Percentiles rank a stretch among this genome's conserved stretches.
These are phyloP conservation scores for Cheirogaleus medius DNA, from an alignment of 2,113 vertebrate genomes.

Conservation along the genomic window DNA sequence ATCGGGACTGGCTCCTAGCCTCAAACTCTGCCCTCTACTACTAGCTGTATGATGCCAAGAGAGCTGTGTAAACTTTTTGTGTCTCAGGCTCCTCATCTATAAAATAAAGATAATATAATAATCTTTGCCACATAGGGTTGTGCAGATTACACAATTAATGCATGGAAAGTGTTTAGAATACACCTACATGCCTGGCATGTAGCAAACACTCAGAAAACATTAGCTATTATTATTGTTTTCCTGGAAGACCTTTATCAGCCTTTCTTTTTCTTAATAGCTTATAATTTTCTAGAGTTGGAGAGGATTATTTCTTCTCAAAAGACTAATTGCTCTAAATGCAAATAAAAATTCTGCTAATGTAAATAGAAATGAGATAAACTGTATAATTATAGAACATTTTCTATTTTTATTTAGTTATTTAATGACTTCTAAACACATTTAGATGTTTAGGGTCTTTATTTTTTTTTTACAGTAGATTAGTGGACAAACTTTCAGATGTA, in stretches of 20 bases:
- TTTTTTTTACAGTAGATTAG: constrained; percentile 39
- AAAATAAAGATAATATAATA: neutral
- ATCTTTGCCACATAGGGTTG: neutral
- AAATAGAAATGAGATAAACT: constrained; percentile 55
- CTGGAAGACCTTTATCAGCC: constrained; percentile 20
- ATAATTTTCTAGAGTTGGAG: constrained; percentile 35
- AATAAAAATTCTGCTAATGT: constrained; percentile 58
- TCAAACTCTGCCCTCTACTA: neutral
- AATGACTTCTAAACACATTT: constrained; percentile 57
- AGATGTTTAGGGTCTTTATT: constrained; percentile 41
- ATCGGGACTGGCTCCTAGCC: neutral
- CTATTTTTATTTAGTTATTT: constrained; percentile 50
- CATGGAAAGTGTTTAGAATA: neutral
- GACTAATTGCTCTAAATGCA: constrained; percentile 39
- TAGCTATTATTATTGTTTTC: constrained; percentile 32
- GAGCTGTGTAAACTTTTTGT: neutral
- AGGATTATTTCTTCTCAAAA: constrained; percentile 53
- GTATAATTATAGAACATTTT: constrained; percentile 26
- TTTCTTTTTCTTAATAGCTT: constrained; percentile 39
- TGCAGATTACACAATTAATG: neutral
- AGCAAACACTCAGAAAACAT: constrained; percentile 24
- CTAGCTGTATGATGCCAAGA: neutral
- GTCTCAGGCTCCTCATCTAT: neutral
- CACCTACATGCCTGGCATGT: neutral
- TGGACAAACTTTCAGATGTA: constrained; percentile 12